A percentile compares a stretch with the other conserved stretches of the same genome.
Evolutionary conservation across 2,113 vertebrate genomes (phyloP).

Genomic region (Raja brachyura): DNA sequence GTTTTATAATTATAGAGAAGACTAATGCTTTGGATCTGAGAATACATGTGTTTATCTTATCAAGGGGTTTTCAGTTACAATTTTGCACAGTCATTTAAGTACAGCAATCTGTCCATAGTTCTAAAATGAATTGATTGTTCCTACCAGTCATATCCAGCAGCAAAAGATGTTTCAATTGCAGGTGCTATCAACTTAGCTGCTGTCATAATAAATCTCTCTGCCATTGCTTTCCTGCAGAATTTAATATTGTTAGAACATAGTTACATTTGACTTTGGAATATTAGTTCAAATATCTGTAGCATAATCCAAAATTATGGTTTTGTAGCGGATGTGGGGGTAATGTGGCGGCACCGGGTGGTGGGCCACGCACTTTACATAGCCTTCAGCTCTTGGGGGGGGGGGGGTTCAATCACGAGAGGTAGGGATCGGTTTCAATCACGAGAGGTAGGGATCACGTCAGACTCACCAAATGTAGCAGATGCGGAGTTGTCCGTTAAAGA

Average conservation of each 20-base stretch:
- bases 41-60: background rate
- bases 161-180: slow-evolving; percentile 82
- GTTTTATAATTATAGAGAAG: too few relatives aligned
- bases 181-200: slow-evolving; percentile 93
- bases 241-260: slow-evolving; percentile 23
- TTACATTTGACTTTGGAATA: background rate
- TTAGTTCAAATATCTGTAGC: background rate
- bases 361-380: too few relatives aligned
- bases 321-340: too few relatives aligned
- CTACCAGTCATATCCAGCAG: slow-evolving; percentile 91
- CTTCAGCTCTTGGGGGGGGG: too few relatives aligned
- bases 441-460: too few relatives aligned
- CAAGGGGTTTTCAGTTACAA: background rate
- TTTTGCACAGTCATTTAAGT: background rate
- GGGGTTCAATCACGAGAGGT: too few relatives aligned
- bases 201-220: slow-evolving; percentile 94
- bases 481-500: too few relatives aligned
- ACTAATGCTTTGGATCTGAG: background rate
- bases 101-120: background rate
- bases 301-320: background rate
- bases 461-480: too few relatives aligned
- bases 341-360: too few relatives aligned
- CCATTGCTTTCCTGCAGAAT: slow-evolving; percentile 69
- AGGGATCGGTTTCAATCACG: too few relatives aligned
- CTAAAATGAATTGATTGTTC: slow-evolving; percentile 41